Evolutionary conservation across 2,888 invertebrate genomes (phyloP), one percentile per base, ranked within the genome.

Genomic region (Eulithis testata): DNA sequence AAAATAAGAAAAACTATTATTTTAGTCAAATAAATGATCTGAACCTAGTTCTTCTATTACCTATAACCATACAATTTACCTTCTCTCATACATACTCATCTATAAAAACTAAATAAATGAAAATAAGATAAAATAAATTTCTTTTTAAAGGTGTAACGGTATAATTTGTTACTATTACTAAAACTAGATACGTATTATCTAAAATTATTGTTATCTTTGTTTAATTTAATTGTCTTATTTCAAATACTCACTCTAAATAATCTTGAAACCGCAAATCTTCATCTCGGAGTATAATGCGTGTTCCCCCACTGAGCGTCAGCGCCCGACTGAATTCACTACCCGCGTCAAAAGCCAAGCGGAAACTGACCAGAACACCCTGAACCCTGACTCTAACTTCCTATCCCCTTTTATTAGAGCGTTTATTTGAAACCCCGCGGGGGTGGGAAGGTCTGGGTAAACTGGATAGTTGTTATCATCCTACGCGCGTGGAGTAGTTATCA

Each of bases 171-270:
- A 21, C 37, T 37, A 37, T 21, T 21, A 21, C 21, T 21, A 21
- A n/a, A n/a, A n/a, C n/a, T n/a, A n/a, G n/a, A n/a, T n/a, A n/a
- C 1, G 21, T 21, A 21, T 21, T 21, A 21, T 1, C 21, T 21
- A 21, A 2, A 21, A 21, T 21, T 1, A 21, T 2, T 21, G 2
- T 21, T 21, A 21, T 21, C 1, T 21, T 21, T 21, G 21, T 31
- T 6, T 4, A 31, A 31, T 5, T 31, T 0, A 6, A 31, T 31
- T 31, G 31, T 31, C 31, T 31, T 31, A 31, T 31, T 31, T 31
- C 0, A 31, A 71, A 71, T 76, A 86, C 88, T 89, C 68, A 88
- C 88, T 79, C 78, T 86, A 87, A 80, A 81, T 70, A 63, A 65
- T 72, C 70, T 76, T 68, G 65, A 62, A 65, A 56, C 65, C 77